A percentile compares a stretch with the other conserved stretches of the same genome.
Conservation (phyloP, 2,113 vertebrate species). For the Cyrtonyx montezumae region DNA sequence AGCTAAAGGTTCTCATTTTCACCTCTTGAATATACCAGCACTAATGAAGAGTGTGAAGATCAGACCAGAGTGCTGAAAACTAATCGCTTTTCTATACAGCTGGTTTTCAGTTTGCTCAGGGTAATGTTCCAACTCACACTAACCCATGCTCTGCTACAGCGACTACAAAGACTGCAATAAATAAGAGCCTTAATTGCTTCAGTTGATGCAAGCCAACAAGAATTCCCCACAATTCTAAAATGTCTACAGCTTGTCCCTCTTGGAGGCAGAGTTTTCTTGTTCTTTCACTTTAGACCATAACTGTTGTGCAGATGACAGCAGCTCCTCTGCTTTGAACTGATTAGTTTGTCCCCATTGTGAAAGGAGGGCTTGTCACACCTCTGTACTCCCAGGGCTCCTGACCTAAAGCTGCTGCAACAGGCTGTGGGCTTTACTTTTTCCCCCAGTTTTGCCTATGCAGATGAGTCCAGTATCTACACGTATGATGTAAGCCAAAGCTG, state of each 20-base stretch:
- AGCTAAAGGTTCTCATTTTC: not conserved
- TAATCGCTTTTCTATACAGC: not conserved
- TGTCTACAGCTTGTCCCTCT: not conserved
- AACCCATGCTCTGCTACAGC: not conserved
- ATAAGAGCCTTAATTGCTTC: not conserved
- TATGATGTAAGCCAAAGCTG: not conserved
- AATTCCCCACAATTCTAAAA: not conserved
- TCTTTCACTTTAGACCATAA: not conserved
- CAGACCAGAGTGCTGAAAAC: not conserved
- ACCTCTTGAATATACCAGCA: not conserved
- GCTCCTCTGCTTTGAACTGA: not conserved
- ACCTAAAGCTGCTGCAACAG: not conserved
- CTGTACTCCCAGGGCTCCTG: not conserved
- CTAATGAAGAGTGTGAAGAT: not conserved
- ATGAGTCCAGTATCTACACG: not conserved
- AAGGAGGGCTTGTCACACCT: not conserved
- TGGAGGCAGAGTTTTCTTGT: not conserved
- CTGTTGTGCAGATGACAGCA: not conserved
- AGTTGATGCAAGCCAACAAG: not conserved
- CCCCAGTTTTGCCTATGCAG: not conserved
- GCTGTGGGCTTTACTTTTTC: not conserved
- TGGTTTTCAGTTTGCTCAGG: not conserved
- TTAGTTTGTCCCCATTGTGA: fast-evolving
- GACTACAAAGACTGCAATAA: not conserved
- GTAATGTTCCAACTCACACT: not conserved